Base-by-base conservation (phyloP, 1,140 invertebrate species). In the Ditylenchus dipsaci region DNA sequence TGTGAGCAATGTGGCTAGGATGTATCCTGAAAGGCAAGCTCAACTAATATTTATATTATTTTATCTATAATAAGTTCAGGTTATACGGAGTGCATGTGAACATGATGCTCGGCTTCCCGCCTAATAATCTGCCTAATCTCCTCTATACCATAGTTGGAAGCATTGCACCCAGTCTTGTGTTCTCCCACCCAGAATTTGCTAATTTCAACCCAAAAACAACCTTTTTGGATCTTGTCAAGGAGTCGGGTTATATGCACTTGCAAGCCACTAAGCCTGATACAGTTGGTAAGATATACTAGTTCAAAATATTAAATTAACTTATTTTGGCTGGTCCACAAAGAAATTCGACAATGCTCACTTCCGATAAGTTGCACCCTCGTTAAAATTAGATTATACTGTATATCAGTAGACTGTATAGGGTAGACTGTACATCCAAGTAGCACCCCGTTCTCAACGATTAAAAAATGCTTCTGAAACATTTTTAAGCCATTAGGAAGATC, bases 201-300 rank as follows among this genome's bases (percentile, higher is more conserved):
- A 26, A 53, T 26, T 53, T 53, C 15, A 53, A 26, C 15, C 3
- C 23, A 1, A 53, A 53, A 53, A 17, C n/a, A 8, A 26, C 8
- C 3, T 53, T 8, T 56, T 59, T 1, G 66, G 65, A 17, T 59
- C 1, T 90, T 0, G 11, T 91, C 0, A 84, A 88, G 74, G 91
- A 93, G 75, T 90, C 82, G 53, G 92, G 91, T 13, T 94, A 94
- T 68, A 71, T 84, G 65, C 83, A 83, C 71, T 82, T 94, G 38
- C 92, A 95, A 53, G 63, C 67, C 30, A 71, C 68, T 9, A 71
- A 72, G 47, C 92, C 92, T 9, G 91, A 95, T 80, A 95, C 92
- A 15, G 85, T 94, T 66, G 91, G 49, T 53, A 53, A 26, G 49
- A 19, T 17, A 7, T 9, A 30, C 27, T 33, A 9, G 30, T 29